phyloP scores from a whole-genome alignment of 1,140 invertebrate species.

The Drosophila bocqueti region DNA sequence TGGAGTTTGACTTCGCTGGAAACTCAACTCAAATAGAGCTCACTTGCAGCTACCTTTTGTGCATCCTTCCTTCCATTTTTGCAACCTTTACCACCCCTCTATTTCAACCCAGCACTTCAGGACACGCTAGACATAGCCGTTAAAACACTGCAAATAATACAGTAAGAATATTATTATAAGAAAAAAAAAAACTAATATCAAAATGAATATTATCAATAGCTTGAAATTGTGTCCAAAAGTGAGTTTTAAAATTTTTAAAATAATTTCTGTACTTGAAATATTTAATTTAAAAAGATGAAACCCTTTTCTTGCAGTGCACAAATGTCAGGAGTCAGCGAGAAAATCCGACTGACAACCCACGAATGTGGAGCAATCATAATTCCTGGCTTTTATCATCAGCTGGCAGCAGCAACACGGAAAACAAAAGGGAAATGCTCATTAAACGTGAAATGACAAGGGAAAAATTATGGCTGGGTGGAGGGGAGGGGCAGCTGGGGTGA shows the following conservation, averaged over 20 bases:
- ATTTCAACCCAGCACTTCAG: conserved; percentile 6
- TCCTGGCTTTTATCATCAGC: conserved; percentile 65
- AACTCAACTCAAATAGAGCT: conserved; percentile 4
- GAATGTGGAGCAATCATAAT: conserved; percentile 75
- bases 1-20: neutral
- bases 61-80: neutral
- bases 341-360: conserved; percentile 20
- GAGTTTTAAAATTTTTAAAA: neutral
- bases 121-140: neutral
- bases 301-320: neutral
- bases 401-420: conserved; percentile 26
- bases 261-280: neutral
- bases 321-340: conserved; percentile 6
- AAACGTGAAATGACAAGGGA: conserved; percentile 65
- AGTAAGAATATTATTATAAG: neutral
- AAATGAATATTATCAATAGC: neutral
- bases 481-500: neutral
- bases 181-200: neutral
- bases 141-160: neutral
- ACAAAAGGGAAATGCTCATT: conserved; percentile 77
- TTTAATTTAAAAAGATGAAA: neutral
- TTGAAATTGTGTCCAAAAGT: too few relatives aligned
- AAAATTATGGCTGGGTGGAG: neutral
- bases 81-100: conserved; percentile 8
- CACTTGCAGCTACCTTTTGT: conserved; percentile 21